A percentile compares a stretch with the other conserved stretches of the same genome.
phyloP scores from a whole-genome alignment of 2,797 vertebrate genomes.

The Rhyacichthys aspro region DNA sequence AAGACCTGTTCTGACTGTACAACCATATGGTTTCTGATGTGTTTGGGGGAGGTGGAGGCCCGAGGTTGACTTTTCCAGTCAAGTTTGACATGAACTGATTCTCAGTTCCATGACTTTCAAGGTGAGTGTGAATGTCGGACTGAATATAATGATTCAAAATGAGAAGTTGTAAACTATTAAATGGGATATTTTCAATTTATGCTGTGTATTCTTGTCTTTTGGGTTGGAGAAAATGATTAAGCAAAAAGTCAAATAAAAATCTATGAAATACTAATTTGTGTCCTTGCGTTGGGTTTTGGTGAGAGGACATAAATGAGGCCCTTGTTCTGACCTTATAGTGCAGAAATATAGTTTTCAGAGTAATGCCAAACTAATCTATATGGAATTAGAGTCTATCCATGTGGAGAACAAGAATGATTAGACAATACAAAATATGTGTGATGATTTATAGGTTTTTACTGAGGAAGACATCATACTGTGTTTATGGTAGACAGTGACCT shows the following conservation, averaged over 20 bases:
- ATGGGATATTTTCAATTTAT: constrained; percentile 98
- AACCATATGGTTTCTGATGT: constrained; percentile 54
- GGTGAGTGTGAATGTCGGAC: constrained; percentile 85
- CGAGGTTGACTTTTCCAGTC: constrained; percentile 79
- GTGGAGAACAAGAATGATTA: too few species aligned
- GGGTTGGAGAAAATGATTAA: constrained; percentile 96
- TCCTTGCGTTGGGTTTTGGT: constrained; percentile 34
- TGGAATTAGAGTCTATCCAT: too few species aligned
- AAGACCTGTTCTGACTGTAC: constrained; percentile 58
- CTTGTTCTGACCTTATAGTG: too few species aligned
- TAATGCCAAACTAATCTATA: too few species aligned
- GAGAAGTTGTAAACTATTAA: constrained; percentile 93
- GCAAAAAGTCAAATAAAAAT: constrained; percentile 90
- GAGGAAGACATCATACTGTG: too few species aligned
- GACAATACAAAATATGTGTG: too few species aligned
- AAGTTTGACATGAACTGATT: constrained; percentile 86
- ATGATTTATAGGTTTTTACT: too few species aligned
- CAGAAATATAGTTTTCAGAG: too few species aligned
- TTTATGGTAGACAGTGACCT: too few species aligned
- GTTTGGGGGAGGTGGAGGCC: constrained; percentile 42
- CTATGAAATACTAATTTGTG: constrained; percentile 44
- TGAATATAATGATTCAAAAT: constrained; percentile 82
- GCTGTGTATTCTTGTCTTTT: constrained; percentile 98
- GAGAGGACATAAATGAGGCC: neutral
- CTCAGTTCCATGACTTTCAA: constrained; percentile 83